Evolutionary conservation across 2,797 vertebrate species (phyloP), one percentile per base, ranked within the genome.

Genomic region (Picus viridis): DNA sequence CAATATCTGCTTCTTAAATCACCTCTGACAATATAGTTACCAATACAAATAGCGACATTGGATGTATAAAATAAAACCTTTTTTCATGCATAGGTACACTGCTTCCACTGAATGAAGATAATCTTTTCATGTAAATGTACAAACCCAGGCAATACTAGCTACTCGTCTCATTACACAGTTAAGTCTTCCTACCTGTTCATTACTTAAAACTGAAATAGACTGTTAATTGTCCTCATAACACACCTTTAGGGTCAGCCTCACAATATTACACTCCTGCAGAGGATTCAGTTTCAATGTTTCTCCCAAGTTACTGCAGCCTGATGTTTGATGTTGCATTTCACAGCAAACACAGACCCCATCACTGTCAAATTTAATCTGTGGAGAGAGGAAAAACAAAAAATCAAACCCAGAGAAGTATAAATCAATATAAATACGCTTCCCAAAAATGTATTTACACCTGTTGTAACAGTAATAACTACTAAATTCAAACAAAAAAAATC

Each of bases 281-380:
- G 99, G 99, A 95, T 99, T 99, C 93, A 99, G 98, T 87, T 99
- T 99, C 96, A 99, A 97, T 0, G 98, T 99, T 97, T 99, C 99
- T 94, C 99, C 99, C 65, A 99, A 96, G 97, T 99, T 99, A 97
- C 98, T 99, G 98, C 99, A 99, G 96, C 99, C 99, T 4, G 98
- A 98, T 39, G 98, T 98, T 96, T 98, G 99, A 93, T 98, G 99
- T 95, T 99, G 99, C 58, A 98, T 97, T 96, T 99, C 98, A 58
- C 99, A 99, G 98, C 99, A 99, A 53, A 99, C 99, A 83, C 99
- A 99, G 95, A 99, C 99, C 65, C 99, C 99, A 74, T 99, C 99
- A 23, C 98, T 99, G 98, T 99, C 99, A 34, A 99, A 99, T 97
- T 99, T 99, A 76, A 99, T 99, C 99, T 99, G 97, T 53, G 93